A percentile compares a stretch with the other conserved stretches of the same genome.
phyloP scores from a whole-genome alignment of 2,888 invertebrate genomes.

The Standfussiana lucernea region DNA sequence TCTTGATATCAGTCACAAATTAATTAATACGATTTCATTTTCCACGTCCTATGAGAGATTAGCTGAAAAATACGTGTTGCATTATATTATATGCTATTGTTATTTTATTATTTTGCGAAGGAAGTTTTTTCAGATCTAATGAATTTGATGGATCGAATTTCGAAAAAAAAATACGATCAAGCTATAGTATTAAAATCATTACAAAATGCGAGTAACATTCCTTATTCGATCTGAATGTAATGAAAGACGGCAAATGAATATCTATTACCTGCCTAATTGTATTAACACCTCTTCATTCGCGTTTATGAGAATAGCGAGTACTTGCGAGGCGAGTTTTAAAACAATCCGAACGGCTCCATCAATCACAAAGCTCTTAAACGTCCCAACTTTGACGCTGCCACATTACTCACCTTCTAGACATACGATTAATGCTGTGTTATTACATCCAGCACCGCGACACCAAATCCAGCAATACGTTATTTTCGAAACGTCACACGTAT shows the following conservation, averaged over 20 bases:
- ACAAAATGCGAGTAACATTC: neutral
- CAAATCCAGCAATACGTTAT: slow-evolving; percentile 59
- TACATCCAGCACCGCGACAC: slow-evolving; percentile 45
- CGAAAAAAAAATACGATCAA: neutral
- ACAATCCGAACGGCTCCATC: slow-evolving; percentile 71
- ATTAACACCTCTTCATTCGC: slow-evolving; percentile 38
- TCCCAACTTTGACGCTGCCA: slow-evolving; percentile 76
- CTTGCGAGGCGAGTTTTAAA: slow-evolving; percentile 55
- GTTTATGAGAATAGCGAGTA: slow-evolving; percentile 13
- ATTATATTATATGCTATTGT: no score
- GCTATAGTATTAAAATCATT: neutral
- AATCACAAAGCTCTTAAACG: slow-evolving; percentile 80
- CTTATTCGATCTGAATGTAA: neutral
- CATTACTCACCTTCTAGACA: slow-evolving; percentile 75
- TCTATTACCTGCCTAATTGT: slow-evolving; percentile 35
- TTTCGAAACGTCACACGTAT: slow-evolving; percentile 61
- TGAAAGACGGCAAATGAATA: slow-evolving; percentile 11
- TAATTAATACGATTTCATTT: neutral
- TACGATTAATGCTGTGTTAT: slow-evolving; percentile 64
- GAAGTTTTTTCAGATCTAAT: neutral
- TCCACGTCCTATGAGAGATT: neutral
- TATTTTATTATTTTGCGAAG: neutral
- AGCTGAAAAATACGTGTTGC: neutral
- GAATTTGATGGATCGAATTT: neutral
- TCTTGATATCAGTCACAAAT: no score